phyloP scores from a whole-genome alignment of 92 coral and sea anemone genomes.

The Desmophyllum pertusum region DNA sequence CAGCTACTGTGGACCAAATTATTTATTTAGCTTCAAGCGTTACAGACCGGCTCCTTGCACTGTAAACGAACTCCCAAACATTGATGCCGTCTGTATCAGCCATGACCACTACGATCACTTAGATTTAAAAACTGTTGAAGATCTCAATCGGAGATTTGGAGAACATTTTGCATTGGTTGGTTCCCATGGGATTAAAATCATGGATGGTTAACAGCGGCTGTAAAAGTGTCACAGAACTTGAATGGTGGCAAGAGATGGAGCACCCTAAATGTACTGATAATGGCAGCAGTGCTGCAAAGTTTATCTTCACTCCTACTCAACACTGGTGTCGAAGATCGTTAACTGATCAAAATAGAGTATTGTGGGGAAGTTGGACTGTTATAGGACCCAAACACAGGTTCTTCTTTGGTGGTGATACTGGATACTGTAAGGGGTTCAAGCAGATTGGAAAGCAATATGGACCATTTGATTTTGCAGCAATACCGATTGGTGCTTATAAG shows the following conservation, averaged over 20 bases:
- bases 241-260: conserved; percentile 84
- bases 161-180: conserved; percentile 76
- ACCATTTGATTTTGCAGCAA: conserved; percentile 93
- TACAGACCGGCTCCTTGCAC: conserved; percentile 89
- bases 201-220: conserved; percentile 80
- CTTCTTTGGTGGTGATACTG: conserved; percentile 92
- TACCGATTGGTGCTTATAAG: conserved; percentile 93
- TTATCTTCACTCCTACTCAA: conserved; percentile 86
- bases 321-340: conserved; percentile 90
- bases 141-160: conserved; percentile 68
- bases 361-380: conserved; percentile 96
- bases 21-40: conserved; percentile 67
- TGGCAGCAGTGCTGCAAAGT: conserved; percentile 34
- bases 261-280: conserved; percentile 31
- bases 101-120: conserved; percentile 93
- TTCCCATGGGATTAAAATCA: conserved; percentile 79
- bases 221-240: conserved; percentile 77
- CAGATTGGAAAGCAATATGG: conserved; percentile 85
- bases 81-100: conserved; percentile 89
- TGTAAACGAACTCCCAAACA: conserved; percentile 73
- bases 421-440: conserved; percentile 78
- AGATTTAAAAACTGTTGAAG: conserved; percentile 66
- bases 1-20: conserved; percentile 68
- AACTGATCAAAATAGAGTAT: conserved; percentile 78
- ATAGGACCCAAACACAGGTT: conserved; percentile 72